These are phyloP conservation scores for Hemicordylus capensis DNA, from an alignment of 2,113 vertebrate genomes.

Conservation along the genomic window DNA sequence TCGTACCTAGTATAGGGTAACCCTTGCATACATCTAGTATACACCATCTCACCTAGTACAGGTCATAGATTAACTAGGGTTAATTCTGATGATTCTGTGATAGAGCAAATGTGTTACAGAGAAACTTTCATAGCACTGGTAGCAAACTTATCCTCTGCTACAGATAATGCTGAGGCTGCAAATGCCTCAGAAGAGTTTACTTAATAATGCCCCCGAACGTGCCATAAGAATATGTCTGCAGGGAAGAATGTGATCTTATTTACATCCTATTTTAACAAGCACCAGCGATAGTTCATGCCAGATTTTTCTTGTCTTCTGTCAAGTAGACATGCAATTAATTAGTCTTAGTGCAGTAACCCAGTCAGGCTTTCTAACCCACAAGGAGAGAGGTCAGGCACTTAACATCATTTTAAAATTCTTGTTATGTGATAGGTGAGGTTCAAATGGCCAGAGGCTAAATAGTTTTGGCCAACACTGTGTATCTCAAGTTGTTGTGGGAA, in stretches of 20 bases:
- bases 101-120: background rate
- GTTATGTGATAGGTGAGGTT: constrained; percentile 18
- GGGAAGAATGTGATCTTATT: background rate
- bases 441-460: constrained; percentile 22
- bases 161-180: constrained; percentile 8
- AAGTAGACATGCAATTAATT: constrained; percentile 37
- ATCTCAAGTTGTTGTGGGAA: constrained; percentile 35
- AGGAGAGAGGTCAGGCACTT: constrained; percentile 23
- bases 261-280: constrained; percentile 7
- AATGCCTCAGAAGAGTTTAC: constrained; percentile 11
- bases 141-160: background rate
- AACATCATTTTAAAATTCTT: constrained; percentile 28
- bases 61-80: background rate
- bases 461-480: constrained; percentile 24
- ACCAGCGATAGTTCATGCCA: background rate
- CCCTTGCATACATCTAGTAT: too few relatives aligned
- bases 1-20: too few relatives aligned
- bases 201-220: constrained; percentile 14
- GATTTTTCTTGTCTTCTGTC: constrained; percentile 32
- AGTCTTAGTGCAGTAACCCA: constrained; percentile 41
- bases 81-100: background rate
- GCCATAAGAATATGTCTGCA: constrained; percentile 16
- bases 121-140: background rate
- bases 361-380: constrained; percentile 12
- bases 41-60: too few relatives aligned